These are phyloP conservation scores for Bugula neritina DNA, from an alignment of 2,888 invertebrate genomes.

Conservation along the genomic window DNA sequence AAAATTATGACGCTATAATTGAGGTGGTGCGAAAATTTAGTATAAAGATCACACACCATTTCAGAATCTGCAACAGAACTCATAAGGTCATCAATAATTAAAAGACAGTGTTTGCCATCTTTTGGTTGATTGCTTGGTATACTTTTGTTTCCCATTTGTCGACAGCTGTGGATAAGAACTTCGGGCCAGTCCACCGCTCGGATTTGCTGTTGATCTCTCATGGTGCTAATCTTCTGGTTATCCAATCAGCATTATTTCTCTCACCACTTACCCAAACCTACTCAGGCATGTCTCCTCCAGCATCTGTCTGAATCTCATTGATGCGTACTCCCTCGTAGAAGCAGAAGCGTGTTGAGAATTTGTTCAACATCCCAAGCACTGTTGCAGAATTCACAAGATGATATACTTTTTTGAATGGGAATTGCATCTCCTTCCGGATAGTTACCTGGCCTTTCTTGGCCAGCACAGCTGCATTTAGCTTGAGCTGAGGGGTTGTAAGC, in stretches of 20 bases:
- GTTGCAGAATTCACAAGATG: background rate
- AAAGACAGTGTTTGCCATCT: too few relatives aligned
- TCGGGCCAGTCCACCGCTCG: background rate
- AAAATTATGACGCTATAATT: too few relatives aligned
- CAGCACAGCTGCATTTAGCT: conserved; percentile 7
- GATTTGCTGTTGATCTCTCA: background rate
- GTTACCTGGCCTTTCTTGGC: background rate
- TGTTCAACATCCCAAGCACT: background rate
- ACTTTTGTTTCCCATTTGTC: background rate
- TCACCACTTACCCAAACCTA: background rate
- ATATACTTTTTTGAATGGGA: background rate
- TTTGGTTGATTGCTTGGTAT: too few relatives aligned
- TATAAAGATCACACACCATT: too few relatives aligned
- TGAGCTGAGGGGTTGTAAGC: background rate
- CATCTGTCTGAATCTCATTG: background rate
- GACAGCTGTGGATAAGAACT: background rate
- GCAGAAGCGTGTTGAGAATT: background rate
- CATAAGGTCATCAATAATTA: too few relatives aligned
- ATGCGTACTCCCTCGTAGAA: background rate
- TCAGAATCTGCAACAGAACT: too few relatives aligned
- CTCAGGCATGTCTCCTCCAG: background rate
- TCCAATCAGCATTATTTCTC: background rate
- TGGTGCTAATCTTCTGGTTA: background rate
- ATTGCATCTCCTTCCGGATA: background rate
- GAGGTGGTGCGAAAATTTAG: too few relatives aligned